phyloP scores from a whole-genome alignment of 2,888 invertebrate genomes.

The Pyrrhosoma nymphula region DNA sequence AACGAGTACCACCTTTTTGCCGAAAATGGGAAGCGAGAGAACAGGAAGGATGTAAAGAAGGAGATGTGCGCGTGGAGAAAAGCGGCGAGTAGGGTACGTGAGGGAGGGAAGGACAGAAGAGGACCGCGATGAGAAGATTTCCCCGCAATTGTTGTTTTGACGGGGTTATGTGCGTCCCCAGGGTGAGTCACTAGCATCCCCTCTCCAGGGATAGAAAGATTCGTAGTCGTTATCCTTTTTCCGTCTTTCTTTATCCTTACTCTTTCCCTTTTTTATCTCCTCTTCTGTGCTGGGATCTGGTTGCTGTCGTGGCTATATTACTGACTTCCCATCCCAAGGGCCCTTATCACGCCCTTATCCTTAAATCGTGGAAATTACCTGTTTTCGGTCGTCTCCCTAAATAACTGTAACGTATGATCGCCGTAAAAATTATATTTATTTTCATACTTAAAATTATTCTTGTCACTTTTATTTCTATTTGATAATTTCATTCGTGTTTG shows the following conservation, averaged over 20 bases:
- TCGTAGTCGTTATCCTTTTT: neutral
- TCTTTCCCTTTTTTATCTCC: neutral
- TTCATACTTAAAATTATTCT: too few relatives aligned
- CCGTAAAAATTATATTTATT: too few relatives aligned
- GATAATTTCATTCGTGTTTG: too few relatives aligned
- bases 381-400: too few relatives aligned
- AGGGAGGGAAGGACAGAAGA: neutral
- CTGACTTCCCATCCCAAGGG: too few relatives aligned
- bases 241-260: neutral
- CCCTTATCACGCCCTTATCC: too few relatives aligned
- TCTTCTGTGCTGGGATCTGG: neutral
- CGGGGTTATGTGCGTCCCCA: neutral
- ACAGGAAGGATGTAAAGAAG: neutral
- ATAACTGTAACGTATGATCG: too few relatives aligned
- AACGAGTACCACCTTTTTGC: neutral
- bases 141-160: slow-evolving; percentile 56
- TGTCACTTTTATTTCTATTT: too few relatives aligned
- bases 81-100: too few relatives aligned
- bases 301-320: too few relatives aligned
- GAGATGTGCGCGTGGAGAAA: neutral
- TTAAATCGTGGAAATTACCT: too few relatives aligned
- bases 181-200: neutral
- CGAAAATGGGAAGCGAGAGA: slow-evolving; percentile 1
- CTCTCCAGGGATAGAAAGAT: neutral
- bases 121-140: neutral